These are phyloP conservation scores for Nomada ruficornis DNA, from an alignment of 2,888 invertebrate genomes.

Conservation along the genomic window DNA sequence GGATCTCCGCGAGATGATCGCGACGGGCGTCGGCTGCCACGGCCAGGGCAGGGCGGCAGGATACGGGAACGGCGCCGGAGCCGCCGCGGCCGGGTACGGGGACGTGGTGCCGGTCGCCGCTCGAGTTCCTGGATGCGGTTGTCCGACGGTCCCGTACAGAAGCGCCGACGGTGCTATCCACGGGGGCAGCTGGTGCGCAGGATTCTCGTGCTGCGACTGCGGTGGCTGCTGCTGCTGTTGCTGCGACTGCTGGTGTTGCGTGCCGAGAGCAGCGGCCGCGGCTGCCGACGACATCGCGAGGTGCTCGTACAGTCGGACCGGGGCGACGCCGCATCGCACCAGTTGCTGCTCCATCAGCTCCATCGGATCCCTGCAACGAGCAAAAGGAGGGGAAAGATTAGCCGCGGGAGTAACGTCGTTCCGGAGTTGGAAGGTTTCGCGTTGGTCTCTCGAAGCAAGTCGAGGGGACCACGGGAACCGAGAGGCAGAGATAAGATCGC, in stretches of 20 bases:
- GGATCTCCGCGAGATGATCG: conserved; percentile 79
- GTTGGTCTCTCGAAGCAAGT: neutral
- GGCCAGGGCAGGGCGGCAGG: conserved; percentile 79
- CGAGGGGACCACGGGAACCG: neutral
- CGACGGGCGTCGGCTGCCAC: conserved; percentile 80
- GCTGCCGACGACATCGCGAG: conserved; percentile 78
- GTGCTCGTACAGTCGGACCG: conserved; percentile 82
- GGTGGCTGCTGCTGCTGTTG: conserved; percentile 67
- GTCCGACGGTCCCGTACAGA: conserved; percentile 78
- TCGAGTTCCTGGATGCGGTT: conserved; percentile 65
- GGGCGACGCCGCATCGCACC: conserved; percentile 82
- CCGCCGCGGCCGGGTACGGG: conserved; percentile 75
- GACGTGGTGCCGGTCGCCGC: conserved; percentile 72
- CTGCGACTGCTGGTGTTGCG: conserved; percentile 67
- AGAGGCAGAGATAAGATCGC: conserved; percentile 8
- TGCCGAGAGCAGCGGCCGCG: conserved; percentile 69
- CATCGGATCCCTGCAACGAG: conserved; percentile 81
- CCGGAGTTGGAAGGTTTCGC: neutral
- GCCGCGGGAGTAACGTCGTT: neutral
- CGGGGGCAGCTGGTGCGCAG: conserved; percentile 73
- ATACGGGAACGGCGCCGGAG: conserved; percentile 73
- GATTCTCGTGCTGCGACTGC: conserved; percentile 71
- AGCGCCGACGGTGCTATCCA: conserved; percentile 81
- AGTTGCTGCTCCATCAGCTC: conserved; percentile 83
- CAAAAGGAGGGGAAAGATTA: neutral